Evolutionary conservation across 2,888 invertebrate genomes (phyloP).

Genomic region (Stomorhina lunata): DNA sequence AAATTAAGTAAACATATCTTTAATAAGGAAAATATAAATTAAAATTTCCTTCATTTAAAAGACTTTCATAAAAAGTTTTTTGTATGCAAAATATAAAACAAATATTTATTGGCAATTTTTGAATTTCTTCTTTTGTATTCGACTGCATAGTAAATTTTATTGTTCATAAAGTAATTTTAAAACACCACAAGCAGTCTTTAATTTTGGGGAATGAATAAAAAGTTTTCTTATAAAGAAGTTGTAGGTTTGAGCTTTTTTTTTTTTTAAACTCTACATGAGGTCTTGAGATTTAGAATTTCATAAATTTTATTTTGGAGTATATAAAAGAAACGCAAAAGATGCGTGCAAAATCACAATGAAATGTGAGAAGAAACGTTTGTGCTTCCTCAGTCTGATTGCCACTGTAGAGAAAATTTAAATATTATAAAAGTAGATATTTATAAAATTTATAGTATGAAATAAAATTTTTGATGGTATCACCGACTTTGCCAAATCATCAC

Average conservation of each 20-base stretch:
- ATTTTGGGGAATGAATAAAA: slow-evolving; percentile 2
- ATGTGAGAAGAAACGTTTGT: slow-evolving; percentile 7
- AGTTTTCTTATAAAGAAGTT: too few relatives aligned
- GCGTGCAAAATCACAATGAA: slow-evolving; percentile 45
- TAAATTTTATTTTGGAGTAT: slow-evolving; percentile 35
- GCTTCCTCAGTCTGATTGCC: neutral
- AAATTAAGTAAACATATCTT: neutral
- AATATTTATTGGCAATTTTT: slow-evolving; percentile 9
- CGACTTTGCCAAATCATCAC: too few relatives aligned
- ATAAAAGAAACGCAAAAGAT: slow-evolving; percentile 25
- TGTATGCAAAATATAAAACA: neutral
- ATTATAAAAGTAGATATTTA: neutral
- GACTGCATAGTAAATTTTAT: neutral
- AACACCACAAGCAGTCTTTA: slow-evolving; percentile 61
- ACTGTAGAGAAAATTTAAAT: neutral
- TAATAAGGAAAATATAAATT: slow-evolving; percentile 16
- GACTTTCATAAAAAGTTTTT: slow-evolving; percentile 26
- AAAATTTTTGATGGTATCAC: too few relatives aligned
- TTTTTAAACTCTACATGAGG: slow-evolving; percentile 54
- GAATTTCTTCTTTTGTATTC: neutral
- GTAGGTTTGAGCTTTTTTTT: slow-evolving; percentile 23
- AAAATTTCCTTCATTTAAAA: slow-evolving; percentile 34
- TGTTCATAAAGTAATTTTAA: slow-evolving; percentile 55
- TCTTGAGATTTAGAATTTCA: slow-evolving; percentile 47
- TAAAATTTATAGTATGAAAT: too few relatives aligned